These are phyloP conservation scores for Hippocampus kuda DNA, from an alignment of 2,797 vertebrate genomes.

Conservation along the genomic window DNA sequence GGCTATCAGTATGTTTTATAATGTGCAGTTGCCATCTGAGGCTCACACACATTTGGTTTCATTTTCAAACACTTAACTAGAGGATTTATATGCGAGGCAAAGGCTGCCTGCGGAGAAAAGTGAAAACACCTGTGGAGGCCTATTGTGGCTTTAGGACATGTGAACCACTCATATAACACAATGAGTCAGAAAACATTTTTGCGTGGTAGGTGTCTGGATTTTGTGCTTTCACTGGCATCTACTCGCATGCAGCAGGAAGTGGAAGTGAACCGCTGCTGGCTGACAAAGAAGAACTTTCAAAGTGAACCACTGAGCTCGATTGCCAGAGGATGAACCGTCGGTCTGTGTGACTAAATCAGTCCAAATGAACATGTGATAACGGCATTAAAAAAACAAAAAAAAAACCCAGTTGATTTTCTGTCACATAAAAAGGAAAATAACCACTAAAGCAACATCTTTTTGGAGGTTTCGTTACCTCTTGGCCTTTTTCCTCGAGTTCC, in stretches of 20 bases:
- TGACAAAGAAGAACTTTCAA: neutral
- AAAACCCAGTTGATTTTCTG: neutral
- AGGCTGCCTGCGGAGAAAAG: neutral
- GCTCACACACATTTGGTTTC: neutral
- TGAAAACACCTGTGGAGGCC: neutral
- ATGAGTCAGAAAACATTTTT: neutral
- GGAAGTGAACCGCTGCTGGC: conserved; percentile 23
- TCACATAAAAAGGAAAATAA: neutral
- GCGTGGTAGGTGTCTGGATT: neutral
- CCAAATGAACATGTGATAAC: neutral
- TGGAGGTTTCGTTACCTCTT: conserved; percentile 72
- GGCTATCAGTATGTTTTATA: neutral
- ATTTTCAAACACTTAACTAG: neutral
- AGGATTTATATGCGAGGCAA: neutral
- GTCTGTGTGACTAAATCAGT: neutral
- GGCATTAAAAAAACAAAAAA: neutral
- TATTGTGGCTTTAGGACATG: neutral
- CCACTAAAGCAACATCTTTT: neutral
- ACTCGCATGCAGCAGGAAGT: conserved; percentile 25
- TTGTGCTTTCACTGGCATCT: neutral
- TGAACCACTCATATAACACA: neutral
- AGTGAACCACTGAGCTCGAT: conserved; percentile 1
- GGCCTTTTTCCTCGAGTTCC: conserved; percentile 87
- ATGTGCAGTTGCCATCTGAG: neutral
- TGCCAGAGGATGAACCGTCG: neutral